Percentiles rank a stretch among this genome's conserved stretches.
Evolutionary conservation across 2,113 vertebrate genomes (phyloP).

Genomic region (Anseranas semipalmata): DNA sequence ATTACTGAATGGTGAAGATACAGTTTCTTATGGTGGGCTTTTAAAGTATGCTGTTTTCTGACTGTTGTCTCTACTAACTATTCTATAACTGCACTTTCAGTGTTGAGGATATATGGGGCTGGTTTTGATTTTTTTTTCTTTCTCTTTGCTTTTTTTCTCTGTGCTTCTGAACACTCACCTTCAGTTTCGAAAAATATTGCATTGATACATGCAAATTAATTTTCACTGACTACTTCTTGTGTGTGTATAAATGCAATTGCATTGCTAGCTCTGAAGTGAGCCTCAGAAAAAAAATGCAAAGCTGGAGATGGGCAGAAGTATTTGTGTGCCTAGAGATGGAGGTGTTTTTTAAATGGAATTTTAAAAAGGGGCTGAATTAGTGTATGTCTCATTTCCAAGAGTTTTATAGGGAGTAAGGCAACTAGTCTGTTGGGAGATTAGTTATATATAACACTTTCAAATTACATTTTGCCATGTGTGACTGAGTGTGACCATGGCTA

Average conservation of each 20-base stretch:
- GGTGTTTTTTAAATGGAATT: background rate
- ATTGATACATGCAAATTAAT: background rate
- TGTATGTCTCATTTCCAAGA: background rate
- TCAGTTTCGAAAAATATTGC: background rate
- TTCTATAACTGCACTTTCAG: background rate
- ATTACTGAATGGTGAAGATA: background rate
- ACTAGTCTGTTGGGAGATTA: background rate
- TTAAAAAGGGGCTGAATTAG: background rate
- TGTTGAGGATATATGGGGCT: accelerated
- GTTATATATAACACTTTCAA: background rate
- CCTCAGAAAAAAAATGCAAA: background rate
- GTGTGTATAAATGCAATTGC: background rate
- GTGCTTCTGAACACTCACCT: background rate
- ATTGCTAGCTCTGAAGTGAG: background rate
- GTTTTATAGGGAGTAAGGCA: background rate
- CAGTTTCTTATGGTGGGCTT: background rate
- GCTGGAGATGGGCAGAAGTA: background rate
- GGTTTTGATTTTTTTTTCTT: background rate
- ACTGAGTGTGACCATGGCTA: background rate
- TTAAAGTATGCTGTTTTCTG: background rate
- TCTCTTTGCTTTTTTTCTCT: background rate
- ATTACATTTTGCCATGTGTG: background rate
- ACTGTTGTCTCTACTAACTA: background rate
- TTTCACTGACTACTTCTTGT: background rate
- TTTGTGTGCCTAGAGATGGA: background rate